phyloP scores from a whole-genome alignment of 2,797 vertebrate species.

The Bufotes viridis region DNA sequence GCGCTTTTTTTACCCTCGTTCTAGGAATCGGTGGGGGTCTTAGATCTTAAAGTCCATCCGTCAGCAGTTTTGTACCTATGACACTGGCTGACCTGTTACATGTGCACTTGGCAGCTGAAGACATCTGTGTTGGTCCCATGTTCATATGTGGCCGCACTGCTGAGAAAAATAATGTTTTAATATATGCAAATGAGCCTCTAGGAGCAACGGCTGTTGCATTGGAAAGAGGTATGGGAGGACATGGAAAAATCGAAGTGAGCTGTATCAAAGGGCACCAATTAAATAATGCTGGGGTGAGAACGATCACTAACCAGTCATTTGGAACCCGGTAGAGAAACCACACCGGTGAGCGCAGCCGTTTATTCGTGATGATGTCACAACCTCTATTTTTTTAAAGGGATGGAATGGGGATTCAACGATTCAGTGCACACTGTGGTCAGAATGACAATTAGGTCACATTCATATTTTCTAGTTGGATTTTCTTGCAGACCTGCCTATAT shows the following conservation, averaged over 20 bases:
- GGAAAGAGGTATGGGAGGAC: not conserved
- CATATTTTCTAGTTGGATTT: not conserved
- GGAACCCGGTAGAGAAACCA: not conserved
- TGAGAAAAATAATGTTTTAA: no score
- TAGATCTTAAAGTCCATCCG: no score
- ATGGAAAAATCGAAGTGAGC: not conserved
- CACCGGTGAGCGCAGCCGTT: not conserved
- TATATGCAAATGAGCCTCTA: no score
- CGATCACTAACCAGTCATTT: conserved; percentile 14
- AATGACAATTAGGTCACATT: not conserved
- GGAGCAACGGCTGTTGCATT: not conserved
- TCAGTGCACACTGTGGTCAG: not conserved
- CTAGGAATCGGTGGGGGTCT: no score
- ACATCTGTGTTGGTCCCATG: no score
- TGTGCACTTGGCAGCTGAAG: no score
- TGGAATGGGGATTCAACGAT: not conserved
- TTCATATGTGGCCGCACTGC: no score
- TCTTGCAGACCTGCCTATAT: not conserved
- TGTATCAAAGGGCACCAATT: no score
- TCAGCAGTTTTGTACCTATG: no score
- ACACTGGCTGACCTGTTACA: no score
- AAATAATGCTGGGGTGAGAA: not conserved
- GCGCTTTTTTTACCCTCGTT: no score
- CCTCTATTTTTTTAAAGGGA: not conserved
- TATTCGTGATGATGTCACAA: not conserved